These are phyloP conservation scores for Ormia ochracea DNA, from an alignment of 2,888 invertebrate species.

Conservation along the genomic window DNA sequence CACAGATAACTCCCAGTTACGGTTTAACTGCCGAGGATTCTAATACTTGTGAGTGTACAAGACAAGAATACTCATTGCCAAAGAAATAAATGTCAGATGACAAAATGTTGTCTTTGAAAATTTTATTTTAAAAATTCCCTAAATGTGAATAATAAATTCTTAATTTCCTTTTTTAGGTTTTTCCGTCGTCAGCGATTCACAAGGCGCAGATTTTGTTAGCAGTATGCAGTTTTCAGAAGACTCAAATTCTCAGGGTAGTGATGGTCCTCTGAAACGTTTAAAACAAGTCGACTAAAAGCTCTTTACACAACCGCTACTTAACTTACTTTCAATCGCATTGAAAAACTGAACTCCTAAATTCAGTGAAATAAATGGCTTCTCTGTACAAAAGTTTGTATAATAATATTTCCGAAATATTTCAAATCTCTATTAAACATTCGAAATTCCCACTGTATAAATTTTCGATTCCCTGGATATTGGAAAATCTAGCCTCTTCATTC, in stretches of 20 bases:
- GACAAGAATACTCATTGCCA: constrained; percentile 54
- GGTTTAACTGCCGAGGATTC: constrained; percentile 90
- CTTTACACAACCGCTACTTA: not conserved
- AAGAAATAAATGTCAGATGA: constrained; percentile 62
- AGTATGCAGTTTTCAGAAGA: constrained; percentile 93
- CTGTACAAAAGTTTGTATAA: not conserved
- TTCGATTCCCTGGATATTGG: not conserved
- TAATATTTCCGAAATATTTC: no score
- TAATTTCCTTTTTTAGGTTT: constrained; percentile 81
- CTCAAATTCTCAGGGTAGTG: constrained; percentile 92
- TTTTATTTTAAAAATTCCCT: not conserved
- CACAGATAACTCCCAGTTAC: constrained; percentile 85
- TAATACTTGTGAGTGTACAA: constrained; percentile 84
- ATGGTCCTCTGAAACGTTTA: constrained; percentile 84
- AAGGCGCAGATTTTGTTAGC: constrained; percentile 91
- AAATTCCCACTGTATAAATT: no score
- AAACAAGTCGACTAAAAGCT: constrained; percentile 80
- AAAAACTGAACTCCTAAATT: not conserved
- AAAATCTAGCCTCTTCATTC: not conserved
- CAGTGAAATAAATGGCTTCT: no score
- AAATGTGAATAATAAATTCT: not conserved
- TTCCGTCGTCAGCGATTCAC: constrained; percentile 93
- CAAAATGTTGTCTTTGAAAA: not conserved
- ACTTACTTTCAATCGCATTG: not conserved
- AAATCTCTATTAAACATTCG: not conserved